Evolutionary conservation across 2,797 vertebrate genomes (phyloP).

Genomic region (Novumbra hubbsi): DNA sequence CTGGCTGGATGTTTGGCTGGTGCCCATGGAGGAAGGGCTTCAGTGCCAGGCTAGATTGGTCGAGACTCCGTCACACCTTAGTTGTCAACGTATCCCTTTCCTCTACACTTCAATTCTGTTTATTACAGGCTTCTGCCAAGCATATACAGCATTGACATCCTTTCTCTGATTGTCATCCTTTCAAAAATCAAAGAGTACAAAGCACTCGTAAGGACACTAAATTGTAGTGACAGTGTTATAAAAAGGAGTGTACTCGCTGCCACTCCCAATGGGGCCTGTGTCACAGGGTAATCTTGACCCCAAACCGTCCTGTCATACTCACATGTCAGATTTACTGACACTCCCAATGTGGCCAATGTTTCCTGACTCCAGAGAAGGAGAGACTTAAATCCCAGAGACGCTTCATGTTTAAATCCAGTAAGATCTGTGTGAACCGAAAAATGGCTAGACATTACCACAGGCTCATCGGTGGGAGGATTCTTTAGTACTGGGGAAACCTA

Average conservation of each 20-base stretch:
- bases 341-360: not conserved
- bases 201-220: constrained; percentile 26
- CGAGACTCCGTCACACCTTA: not conserved
- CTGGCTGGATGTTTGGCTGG: not conserved
- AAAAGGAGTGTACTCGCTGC: constrained; percentile 6
- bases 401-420: not conserved
- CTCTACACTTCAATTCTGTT: constrained; percentile 3
- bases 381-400: not conserved
- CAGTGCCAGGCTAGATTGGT: not conserved
- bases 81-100: constrained; percentile 9
- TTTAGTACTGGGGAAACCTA: not conserved
- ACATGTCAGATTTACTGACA: not conserved
- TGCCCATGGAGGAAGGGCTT: not conserved
- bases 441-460: not conserved
- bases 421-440: not conserved
- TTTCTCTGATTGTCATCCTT: constrained; percentile 28
- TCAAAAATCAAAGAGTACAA: not conserved
- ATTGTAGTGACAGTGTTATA: constrained; percentile 3
- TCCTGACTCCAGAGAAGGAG: not conserved
- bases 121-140: constrained; percentile 12
- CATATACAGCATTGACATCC: not conserved
- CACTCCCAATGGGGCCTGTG: not conserved
- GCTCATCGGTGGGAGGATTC: not conserved
- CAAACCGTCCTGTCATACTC: not conserved
- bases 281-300: not conserved